These are phyloP conservation scores for Dendroctonus valens DNA, from an alignment of 1,140 invertebrate species.

Conservation along the genomic window DNA sequence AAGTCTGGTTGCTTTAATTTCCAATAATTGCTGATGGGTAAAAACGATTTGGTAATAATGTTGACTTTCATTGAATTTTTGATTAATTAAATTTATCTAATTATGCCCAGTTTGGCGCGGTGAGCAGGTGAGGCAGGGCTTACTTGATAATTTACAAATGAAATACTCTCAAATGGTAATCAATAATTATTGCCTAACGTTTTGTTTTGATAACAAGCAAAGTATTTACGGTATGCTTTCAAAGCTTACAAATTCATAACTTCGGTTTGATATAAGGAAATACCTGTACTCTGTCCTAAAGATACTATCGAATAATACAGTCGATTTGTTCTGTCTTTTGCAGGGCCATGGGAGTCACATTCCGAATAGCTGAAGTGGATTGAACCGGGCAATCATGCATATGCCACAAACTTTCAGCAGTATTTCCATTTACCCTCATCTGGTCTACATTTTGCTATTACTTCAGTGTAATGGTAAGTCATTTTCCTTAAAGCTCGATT, in stretches of 20 bases:
- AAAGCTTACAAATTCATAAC: too few species aligned
- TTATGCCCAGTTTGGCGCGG: background rate
- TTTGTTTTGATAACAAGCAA: too few species aligned
- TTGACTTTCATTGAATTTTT: slow-evolving; percentile 10
- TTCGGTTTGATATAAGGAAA: background rate
- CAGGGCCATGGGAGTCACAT: slow-evolving; percentile 42
- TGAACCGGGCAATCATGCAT: slow-evolving; percentile 43
- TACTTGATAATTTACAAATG: background rate
- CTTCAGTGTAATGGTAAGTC: slow-evolving; percentile 36
- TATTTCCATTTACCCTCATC: slow-evolving; percentile 33
- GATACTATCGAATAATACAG: slow-evolving; percentile 12
- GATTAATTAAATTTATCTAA: background rate
- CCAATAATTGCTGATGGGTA: slow-evolving; percentile 20
- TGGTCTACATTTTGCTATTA: slow-evolving; percentile 38
- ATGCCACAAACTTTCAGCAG: slow-evolving; percentile 35
- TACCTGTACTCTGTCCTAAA: background rate
- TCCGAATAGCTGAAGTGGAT: slow-evolving; percentile 42
- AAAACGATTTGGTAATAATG: slow-evolving; percentile 18
- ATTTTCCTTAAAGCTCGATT: slow-evolving; percentile 33
- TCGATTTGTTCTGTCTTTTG: slow-evolving; percentile 38
- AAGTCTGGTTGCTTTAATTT: slow-evolving; percentile 26
- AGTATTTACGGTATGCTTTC: too few species aligned
- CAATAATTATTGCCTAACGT: too few species aligned
- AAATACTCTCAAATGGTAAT: too few species aligned
- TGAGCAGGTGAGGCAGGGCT: background rate